A percentile compares a stretch with the other conserved stretches of the same genome.
Conservation (phyloP, 1,140 invertebrate genomes). For the Steinernema khuongi region DNA sequence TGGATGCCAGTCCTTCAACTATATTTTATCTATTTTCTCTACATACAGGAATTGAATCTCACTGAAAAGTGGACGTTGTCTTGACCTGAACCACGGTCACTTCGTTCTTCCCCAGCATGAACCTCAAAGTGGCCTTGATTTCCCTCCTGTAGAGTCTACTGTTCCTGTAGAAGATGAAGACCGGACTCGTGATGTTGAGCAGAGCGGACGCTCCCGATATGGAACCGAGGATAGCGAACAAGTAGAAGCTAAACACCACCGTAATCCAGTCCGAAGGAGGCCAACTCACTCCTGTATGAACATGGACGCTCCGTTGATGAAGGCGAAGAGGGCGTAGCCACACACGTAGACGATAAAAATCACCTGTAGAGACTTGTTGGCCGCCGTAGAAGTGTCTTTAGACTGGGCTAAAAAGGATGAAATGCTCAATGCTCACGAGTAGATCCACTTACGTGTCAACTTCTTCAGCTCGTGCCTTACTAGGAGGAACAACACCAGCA, state of each 20-base stretch:
- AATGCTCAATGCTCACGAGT: not conserved
- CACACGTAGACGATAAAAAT: conserved; percentile 8
- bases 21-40: no score
- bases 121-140: not conserved
- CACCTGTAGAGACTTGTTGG: not conserved
- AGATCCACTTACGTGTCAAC: not conserved
- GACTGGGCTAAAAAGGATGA: not conserved
- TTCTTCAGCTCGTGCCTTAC: not conserved
- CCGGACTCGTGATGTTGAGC: not conserved
- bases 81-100: not conserved
- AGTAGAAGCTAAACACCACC: not conserved
- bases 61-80: no score
- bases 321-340: not conserved
- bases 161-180: not conserved
- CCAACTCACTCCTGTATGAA: not conserved
- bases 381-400: not conserved
- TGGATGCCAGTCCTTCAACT: no score
- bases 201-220: not conserved
- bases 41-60: no score
- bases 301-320: not conserved
- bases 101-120: not conserved
- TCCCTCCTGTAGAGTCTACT: not conserved
- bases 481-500: not conserved
- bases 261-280: not conserved
- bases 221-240: not conserved